Evolutionary conservation across 2,888 invertebrate genomes (phyloP).

Genomic region (Epinotia brunnichana): DNA sequence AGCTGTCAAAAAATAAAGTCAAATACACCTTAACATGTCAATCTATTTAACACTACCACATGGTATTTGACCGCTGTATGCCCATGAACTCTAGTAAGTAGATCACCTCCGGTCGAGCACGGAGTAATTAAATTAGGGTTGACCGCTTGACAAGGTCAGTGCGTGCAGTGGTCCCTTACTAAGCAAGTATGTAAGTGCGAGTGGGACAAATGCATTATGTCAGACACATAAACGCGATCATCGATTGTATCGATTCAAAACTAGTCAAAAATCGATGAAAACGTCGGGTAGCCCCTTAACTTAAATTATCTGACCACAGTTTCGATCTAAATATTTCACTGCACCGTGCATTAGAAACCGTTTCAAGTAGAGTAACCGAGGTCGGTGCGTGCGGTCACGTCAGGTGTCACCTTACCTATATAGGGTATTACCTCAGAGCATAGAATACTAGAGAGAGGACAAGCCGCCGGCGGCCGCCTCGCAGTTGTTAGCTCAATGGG

Average conservation of each 20-base stretch:
- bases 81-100: slow-evolving; percentile 21
- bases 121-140: neutral
- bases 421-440: too few relatives aligned
- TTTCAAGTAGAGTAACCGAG: slow-evolving; percentile 48
- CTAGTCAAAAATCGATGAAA: too few relatives aligned
- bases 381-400: slow-evolving; percentile 55
- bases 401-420: slow-evolving; percentile 31
- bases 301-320: too few relatives aligned
- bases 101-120: slow-evolving; percentile 12
- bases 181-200: too few relatives aligned
- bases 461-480: too few relatives aligned
- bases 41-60: slow-evolving; percentile 10
- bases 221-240: too few relatives aligned
- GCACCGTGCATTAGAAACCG: neutral
- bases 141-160: slow-evolving; percentile 59
- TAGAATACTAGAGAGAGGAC: too few relatives aligned
- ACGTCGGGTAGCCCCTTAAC: too few relatives aligned
- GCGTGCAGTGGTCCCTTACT: slow-evolving; percentile 47
- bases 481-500: too few relatives aligned
- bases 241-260: too few relatives aligned
- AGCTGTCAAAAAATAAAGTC: neutral
- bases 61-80: slow-evolving; percentile 15
- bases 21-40: neutral
- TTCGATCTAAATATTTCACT: neutral
- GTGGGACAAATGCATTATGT: too few relatives aligned